A percentile compares a stretch with the other conserved stretches of the same genome.
phyloP scores from a whole-genome alignment of 2,113 vertebrate species.

The Calyptommatus sinebrachiatus region DNA sequence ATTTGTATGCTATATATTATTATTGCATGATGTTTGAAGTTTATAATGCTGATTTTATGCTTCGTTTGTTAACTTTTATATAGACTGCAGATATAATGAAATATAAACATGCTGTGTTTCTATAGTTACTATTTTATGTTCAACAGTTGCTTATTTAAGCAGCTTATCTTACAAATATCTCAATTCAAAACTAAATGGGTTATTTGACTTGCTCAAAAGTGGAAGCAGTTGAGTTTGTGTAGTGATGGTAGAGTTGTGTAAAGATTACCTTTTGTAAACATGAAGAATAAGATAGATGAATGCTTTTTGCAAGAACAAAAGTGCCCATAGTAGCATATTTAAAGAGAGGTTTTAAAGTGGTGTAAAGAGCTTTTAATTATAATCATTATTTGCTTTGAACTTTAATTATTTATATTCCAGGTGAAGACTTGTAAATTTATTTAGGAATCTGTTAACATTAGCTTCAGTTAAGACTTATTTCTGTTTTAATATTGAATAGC shows the following conservation, averaged over 20 bases:
- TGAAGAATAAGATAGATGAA: too few relatives aligned
- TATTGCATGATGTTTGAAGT: not conserved
- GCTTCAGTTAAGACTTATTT: too few relatives aligned
- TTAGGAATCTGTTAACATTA: not conserved
- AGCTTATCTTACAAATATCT: not conserved
- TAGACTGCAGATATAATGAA: not conserved
- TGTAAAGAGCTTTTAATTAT: not conserved
- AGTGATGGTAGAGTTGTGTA: not conserved
- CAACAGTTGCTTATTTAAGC: not conserved
- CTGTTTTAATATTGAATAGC: too few relatives aligned
- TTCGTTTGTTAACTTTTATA: slow-evolving; percentile 1
- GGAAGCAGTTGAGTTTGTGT: not conserved
- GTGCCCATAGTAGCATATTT: not conserved
- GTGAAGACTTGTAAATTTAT: not conserved
- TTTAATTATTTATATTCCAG: not conserved
- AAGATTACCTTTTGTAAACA: not conserved
- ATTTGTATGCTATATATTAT: not conserved
- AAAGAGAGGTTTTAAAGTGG: too few relatives aligned
- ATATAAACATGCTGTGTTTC: not conserved
- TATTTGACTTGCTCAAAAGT: not conserved
- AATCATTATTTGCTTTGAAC: not conserved
- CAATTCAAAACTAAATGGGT: not conserved
- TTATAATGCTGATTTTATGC: not conserved
- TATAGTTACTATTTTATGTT: not conserved
- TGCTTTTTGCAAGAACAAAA: not conserved